Evolutionary conservation across 2,797 vertebrate species (phyloP).

Genomic region (Steatocranus sp.): DNA sequence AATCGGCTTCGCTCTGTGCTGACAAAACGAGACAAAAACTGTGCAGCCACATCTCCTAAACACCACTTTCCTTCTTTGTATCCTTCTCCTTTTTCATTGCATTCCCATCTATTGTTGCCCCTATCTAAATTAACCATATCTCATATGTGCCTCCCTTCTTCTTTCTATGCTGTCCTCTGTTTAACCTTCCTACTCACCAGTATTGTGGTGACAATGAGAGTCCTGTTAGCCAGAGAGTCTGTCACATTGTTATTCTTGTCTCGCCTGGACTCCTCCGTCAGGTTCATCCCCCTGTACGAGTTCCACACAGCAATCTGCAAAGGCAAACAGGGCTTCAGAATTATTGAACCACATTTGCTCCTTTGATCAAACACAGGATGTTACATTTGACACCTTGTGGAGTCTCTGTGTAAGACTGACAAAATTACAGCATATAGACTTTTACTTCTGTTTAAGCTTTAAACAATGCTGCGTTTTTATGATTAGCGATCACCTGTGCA

Average conservation of each 20-base stretch:
- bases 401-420: neutral
- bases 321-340: slow-evolving; percentile 21
- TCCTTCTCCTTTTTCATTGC: neutral
- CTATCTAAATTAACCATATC: neutral
- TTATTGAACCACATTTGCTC: neutral
- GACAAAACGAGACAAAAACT: neutral
- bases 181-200: slow-evolving; percentile 76
- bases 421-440: neutral
- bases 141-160: neutral
- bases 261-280: slow-evolving; percentile 81
- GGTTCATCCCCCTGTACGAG: slow-evolving; percentile 90
- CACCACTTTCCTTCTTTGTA: neutral
- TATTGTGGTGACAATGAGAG: slow-evolving; percentile 95
- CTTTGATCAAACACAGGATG: neutral
- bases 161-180: slow-evolving; percentile 4
- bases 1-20: neutral
- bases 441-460: neutral
- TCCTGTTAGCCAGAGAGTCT: slow-evolving; percentile 91
- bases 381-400: neutral
- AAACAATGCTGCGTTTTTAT: neutral
- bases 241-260: slow-evolving; percentile 87
- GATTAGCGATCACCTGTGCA: neutral
- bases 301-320: slow-evolving; percentile 94
- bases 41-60: neutral
- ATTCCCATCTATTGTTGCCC: neutral